Base-by-base conservation (phyloP, 2,797 vertebrate genomes). In the Sparus aurata region DNA sequence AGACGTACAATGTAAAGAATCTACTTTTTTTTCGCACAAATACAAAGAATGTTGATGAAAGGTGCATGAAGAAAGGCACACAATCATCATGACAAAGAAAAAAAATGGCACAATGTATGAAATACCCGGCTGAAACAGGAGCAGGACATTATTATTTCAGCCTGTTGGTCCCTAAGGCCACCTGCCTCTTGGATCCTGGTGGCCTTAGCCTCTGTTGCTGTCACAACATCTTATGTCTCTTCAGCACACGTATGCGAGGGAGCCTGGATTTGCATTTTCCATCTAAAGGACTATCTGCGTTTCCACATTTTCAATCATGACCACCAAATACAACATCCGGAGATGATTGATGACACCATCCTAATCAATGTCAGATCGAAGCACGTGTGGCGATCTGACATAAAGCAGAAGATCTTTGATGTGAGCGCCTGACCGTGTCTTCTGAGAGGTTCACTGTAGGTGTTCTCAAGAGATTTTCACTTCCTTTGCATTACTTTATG, bases 241-340 rank as follows among this genome's bases (percentile, higher is more conserved):
- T 66, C 46, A 68, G 17, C 52, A 23, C 27, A 52, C 47, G 22
- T 15, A 64, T 73, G 72, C 66, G 38, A 41, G 55, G 50, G 73
- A 79, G 63, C 8, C 68, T 68, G 75, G 52, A 76, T 90, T 77
- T 53, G 72, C 75, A 77, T 88, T 58, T 73, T 74, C 50, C 13
- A 79, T 77, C 34, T 18, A 27, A 49, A 52, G 7, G 9, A 22
- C 12, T 11, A 25, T 34, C 17, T 64, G 49, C 12, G 3, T 52
- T 9, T 30, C 12, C 55, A 43, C 53, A 16, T 66, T 80, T 80
- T 78, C 69, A 79, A 65, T 78, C 50, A 57, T 72, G 73, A 57
- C 22, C 63, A 60, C 49, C 17, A 45, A 65, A 49, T 67, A 52
- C 47, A 45, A 69, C 54, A 53, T 25, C 30, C 46, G 43, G 11